Evolutionary conservation across 2,888 invertebrate species (phyloP), one percentile per base, ranked within the genome.

Genomic region (Slavum lentiscoides): DNA sequence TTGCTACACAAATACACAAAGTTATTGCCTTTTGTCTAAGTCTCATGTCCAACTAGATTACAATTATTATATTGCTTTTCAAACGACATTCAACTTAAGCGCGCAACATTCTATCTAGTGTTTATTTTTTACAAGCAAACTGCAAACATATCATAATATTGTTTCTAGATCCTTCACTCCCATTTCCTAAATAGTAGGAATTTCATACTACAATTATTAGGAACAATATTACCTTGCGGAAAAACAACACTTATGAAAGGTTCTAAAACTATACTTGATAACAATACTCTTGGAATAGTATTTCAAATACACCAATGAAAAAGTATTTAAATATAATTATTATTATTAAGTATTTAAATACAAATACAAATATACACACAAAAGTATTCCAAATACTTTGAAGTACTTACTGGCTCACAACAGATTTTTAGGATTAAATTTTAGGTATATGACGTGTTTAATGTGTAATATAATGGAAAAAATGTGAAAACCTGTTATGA

Each of bases 11-110:
- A 72, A 70, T 80, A 70, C 23, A 70, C 8, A 70, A 72, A 70
- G 64, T 80, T 80, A 80, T 80, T 80, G 80, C 80, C 61, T 72
- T 80, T 80, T 64, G 70, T 80, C 80, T 80, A 72, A 80, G 80
- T 80, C 72, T 80, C 70, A 77, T 80, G 55, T 72, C 68, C 61
- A 80, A 64, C 64, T 64, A 72, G 23, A 23, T 72, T 72, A 72
- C 39, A 66, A 70, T 72, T 49, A 49, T 49, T 49, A 66, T 70
- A 80, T 80, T 80, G 80, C 70, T 80, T 72, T 58, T 64, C 53
- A 58, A 61, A 72, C 15, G 53, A 69, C 55, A 80, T 55, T 80
- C n/a, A 70, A 69, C 37, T 62, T 21, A 39, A 68, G 49, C 21
- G n/a, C 37, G 30, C 43, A 75, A 4, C 39, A 68, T 30, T 75